Conservation (phyloP, 2,113 vertebrate species). For the Cottus gobio region DNA sequence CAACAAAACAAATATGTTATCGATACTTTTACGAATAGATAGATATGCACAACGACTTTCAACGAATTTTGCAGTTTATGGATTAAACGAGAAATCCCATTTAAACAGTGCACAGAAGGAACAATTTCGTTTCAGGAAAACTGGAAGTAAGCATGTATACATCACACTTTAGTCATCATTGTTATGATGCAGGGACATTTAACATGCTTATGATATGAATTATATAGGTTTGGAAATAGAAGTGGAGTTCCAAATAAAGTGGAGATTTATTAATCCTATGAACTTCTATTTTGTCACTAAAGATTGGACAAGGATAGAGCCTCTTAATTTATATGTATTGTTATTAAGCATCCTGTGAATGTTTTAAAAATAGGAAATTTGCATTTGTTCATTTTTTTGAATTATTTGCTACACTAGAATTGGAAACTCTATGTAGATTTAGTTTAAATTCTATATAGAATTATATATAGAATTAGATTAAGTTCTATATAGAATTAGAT, state of each 20-base stretch:
- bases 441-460: too few species aligned
- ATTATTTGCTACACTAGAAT: not conserved
- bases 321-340: not conserved
- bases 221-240: not conserved
- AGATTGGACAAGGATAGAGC: not conserved
- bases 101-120: not conserved
- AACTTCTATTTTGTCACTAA: not conserved
- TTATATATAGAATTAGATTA: too few species aligned
- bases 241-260: not conserved
- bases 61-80: too few species aligned
- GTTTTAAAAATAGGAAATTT: not conserved
- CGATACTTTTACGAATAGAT: not conserved
- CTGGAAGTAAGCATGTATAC: not conserved
- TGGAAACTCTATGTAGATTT: too few species aligned
- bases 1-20: not conserved
- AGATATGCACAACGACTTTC: not conserved
- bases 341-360: not conserved
- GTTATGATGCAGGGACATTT: not conserved
- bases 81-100: not conserved
- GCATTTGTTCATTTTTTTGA: not conserved
- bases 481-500: too few species aligned
- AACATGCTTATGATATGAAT: not conserved
- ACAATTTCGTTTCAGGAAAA: not conserved
- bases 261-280: not conserved
- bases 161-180: not conserved